Evolutionary conservation across 2,888 invertebrate species (phyloP), one percentile per base, ranked within the genome.

Genomic region (Xanthia icteritia): DNA sequence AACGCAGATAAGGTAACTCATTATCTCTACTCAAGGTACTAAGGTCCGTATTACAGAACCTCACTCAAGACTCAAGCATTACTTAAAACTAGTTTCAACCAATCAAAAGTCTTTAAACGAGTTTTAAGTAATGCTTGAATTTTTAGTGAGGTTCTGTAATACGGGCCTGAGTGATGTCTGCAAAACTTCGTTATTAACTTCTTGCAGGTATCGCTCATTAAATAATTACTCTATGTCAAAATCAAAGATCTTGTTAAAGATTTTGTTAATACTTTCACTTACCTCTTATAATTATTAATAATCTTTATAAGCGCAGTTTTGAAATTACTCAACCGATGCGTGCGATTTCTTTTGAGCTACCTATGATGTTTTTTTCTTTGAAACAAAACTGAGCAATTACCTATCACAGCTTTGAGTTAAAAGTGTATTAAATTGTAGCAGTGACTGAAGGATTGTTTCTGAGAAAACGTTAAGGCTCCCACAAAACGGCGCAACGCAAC

Each of bases 261-360:
- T 64, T 63, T 77, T 65, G 23, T 51, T 15, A 27, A 56, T 36
- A 42, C 20, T 77, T 63, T 77, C 54, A 64, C 68, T 68, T 54
- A 23, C n/a, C 8, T 48, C 4, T 31, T 77, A 42, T 54, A 58
- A 77, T 66, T 76, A 60, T 42, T 31, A 63, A 36, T 17, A n/a
- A 79, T 69, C 39, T 65, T 65, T 39, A 64, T 51, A 58, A 17
- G 36, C 11, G 27, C 64, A 39, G 27, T 54, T 79, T 45, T 51
- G 11, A 68, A 79, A 20, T 64, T 81, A 60, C 64, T 81, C 68
- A 36, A 74, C 58, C 79, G 68, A 64, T 68, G 27, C 64, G 27
- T 45, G 56, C 51, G 58, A 31, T 81, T 79, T 79, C 66, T 66
- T 61, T 56, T 8, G 6, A 23, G 39, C n/a, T n/a, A n/a, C n/a